These are phyloP conservation scores for Nemapogon koenigi DNA, from an alignment of 2,888 invertebrate species.

Conservation along the genomic window DNA sequence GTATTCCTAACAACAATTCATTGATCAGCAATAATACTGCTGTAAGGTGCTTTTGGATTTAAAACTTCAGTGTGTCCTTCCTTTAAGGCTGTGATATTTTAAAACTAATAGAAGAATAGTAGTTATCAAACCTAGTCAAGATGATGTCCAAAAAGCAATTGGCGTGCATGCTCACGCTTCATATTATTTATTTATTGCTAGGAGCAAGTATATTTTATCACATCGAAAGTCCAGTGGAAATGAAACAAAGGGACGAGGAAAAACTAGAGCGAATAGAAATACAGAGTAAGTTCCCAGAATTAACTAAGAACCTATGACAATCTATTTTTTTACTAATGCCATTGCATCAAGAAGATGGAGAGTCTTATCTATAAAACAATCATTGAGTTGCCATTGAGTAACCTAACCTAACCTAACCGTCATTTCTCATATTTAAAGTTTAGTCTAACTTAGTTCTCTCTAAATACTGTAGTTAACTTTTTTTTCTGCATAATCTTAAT, in stretches of 20 bases:
- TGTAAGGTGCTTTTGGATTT: background rate
- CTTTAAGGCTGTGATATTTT: conserved; percentile 22
- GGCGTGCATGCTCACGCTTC: conserved; percentile 75
- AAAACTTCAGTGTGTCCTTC: background rate
- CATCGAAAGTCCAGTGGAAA: conserved; percentile 78
- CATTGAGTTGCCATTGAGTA: no score
- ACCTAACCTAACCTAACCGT: no score
- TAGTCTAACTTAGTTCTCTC: no score
- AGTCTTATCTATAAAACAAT: no score
- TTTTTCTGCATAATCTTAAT: no score
- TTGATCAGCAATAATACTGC: background rate
- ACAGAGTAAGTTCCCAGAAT: conserved; percentile 66
- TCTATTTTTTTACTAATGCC: no score
- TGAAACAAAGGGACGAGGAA: conserved; percentile 62
- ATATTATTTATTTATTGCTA: conserved; percentile 77
- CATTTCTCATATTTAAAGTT: no score
- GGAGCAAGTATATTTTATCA: conserved; percentile 88
- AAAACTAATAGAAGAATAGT: conserved; percentile 14
- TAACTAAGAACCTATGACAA: no score
- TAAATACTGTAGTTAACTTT: no score
- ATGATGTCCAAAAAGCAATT: conserved; percentile 85
- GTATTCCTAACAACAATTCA: background rate
- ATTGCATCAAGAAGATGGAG: no score
- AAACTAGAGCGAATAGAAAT: conserved; percentile 71
- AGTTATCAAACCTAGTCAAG: conserved; percentile 39